A percentile compares a stretch with the other conserved stretches of the same genome.
Conservation (phyloP, 2,888 invertebrate genomes). For the Atethmia centrago region DNA sequence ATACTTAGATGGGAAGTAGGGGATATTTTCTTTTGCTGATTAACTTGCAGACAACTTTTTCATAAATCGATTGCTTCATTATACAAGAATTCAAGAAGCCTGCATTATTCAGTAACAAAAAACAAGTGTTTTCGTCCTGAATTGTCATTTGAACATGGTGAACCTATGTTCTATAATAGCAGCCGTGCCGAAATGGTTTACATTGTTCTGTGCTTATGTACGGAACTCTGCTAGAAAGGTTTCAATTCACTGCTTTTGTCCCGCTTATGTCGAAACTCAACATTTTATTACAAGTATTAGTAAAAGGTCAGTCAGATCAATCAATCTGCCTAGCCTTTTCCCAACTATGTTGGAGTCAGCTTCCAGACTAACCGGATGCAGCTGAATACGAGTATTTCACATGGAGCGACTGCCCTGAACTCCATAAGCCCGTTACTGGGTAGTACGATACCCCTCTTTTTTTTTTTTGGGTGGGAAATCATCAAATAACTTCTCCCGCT, state of each 20-base stretch:
- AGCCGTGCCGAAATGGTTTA: conserved; percentile 52
- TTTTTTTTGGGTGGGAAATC: too few species aligned
- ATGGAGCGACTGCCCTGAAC: too few species aligned
- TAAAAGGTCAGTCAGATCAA: too few species aligned
- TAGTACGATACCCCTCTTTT: too few species aligned
- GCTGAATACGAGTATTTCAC: too few species aligned
- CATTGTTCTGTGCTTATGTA: conserved; percentile 36
- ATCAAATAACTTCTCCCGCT: too few species aligned
- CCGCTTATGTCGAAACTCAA: conserved; percentile 23
- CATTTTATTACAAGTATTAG: conserved; percentile 28
- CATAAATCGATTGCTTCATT: background rate
- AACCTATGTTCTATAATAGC: conserved; percentile 37
- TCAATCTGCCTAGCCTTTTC: too few species aligned
- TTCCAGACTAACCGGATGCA: too few species aligned
- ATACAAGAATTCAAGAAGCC: background rate
- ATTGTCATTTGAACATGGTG: conserved; percentile 1
- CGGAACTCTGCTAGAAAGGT: conserved; percentile 41
- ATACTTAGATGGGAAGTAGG: background rate
- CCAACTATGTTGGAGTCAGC: too few species aligned
- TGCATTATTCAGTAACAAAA: background rate
- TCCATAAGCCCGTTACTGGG: too few species aligned
- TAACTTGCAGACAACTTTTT: background rate
- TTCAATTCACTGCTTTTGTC: conserved; percentile 43
- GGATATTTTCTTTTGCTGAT: background rate
- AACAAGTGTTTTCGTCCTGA: conserved; percentile 19